phyloP scores from a whole-genome alignment of 2,113 vertebrate genomes.

The Peromyscus californicus region DNA sequence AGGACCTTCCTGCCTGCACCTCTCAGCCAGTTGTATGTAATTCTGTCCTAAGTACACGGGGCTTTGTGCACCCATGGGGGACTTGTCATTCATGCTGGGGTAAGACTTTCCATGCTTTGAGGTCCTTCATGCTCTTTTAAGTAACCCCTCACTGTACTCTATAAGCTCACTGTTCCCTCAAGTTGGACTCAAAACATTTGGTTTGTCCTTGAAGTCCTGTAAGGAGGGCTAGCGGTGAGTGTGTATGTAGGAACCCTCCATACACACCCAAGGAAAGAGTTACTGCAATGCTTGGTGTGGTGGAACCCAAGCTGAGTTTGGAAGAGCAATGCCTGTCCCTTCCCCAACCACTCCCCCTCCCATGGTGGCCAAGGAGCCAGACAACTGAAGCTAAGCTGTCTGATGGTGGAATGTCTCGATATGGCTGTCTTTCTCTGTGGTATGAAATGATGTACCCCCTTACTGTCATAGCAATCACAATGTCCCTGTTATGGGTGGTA shows the following conservation, averaged over 20 bases:
- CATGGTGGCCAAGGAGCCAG: background rate
- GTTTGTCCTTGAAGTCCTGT: background rate
- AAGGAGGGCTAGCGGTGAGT: no score
- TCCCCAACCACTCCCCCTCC: background rate
- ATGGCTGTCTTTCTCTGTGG: background rate
- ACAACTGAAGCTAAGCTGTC: background rate
- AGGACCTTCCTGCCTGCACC: background rate
- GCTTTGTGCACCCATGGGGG: background rate
- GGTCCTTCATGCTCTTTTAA: background rate
- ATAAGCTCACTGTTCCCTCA: background rate
- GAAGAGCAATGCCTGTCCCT: no score
- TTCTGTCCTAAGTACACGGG: background rate
- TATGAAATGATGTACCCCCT: background rate
- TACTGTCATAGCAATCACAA: background rate
- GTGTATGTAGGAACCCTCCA: no score
- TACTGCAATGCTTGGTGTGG: background rate
- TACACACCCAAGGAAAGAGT: background rate
- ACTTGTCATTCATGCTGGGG: background rate
- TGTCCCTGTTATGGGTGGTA: background rate
- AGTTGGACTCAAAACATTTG: background rate
- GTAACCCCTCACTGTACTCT: background rate
- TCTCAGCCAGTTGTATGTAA: background rate
- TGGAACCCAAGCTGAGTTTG: background rate
- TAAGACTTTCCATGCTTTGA: background rate
- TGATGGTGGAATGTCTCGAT: background rate